Evolutionary conservation across 2,888 invertebrate species (phyloP).

Genomic region (Beris morrisii): DNA sequence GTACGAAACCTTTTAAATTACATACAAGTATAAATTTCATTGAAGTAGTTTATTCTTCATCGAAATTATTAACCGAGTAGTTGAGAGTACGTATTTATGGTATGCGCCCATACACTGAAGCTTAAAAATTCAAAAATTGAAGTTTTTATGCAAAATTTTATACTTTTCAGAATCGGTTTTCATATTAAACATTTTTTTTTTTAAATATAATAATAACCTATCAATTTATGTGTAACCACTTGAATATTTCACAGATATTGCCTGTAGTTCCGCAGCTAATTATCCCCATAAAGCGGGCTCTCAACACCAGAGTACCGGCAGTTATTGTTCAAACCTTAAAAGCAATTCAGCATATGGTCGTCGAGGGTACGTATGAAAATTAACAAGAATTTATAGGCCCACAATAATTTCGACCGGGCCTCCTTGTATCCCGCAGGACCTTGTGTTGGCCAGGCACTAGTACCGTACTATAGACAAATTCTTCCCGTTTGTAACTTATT

Average conservation of each 20-base stretch:
- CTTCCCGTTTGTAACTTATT: conserved; percentile 86
- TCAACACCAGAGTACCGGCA: conserved; percentile 78
- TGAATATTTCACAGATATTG: conserved; percentile 57
- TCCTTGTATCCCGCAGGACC: conserved; percentile 46
- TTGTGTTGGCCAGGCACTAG: conserved; percentile 84
- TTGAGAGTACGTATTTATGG: too few relatives aligned
- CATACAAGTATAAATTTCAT: too few relatives aligned
- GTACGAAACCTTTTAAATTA: too few relatives aligned
- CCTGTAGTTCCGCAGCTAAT: conserved; percentile 91
- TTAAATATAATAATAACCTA: too few relatives aligned
- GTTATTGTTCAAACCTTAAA: conserved; percentile 81
- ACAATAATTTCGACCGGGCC: not conserved
- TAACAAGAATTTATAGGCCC: not conserved
- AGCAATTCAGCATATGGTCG: conserved; percentile 82
- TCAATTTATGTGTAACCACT: too few relatives aligned
- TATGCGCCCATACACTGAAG: too few relatives aligned
- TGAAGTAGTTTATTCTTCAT: too few relatives aligned
- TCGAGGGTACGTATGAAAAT: conserved; percentile 63
- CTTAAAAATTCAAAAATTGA: too few relatives aligned
- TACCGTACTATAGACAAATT: conserved; percentile 94
- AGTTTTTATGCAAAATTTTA: too few relatives aligned
- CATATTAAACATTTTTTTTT: too few relatives aligned
- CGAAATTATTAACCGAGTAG: too few relatives aligned
- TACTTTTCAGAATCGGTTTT: too few relatives aligned
- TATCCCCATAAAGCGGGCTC: conserved; percentile 87